Conservation (phyloP, 1,140 invertebrate species). For the Apis dorsata region DNA sequence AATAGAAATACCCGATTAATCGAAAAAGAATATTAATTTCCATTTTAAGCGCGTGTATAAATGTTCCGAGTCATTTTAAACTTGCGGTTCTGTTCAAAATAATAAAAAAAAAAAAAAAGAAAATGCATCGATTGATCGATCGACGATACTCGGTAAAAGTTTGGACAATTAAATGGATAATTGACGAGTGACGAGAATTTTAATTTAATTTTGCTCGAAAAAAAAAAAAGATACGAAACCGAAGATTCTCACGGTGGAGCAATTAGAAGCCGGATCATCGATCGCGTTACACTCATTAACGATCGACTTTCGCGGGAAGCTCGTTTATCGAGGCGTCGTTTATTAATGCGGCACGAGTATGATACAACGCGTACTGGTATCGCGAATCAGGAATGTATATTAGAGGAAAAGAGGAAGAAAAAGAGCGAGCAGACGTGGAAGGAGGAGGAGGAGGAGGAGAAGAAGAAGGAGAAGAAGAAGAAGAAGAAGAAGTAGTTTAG, state of each 20-base stretch:
- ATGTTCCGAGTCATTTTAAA: no score
- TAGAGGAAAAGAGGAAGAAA: slow-evolving; percentile 5
- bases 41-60: no score
- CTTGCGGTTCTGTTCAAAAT: no score
- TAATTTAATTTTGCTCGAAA: no score
- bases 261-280: slow-evolving; percentile 6
- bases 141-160: neutral
- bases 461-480: neutral
- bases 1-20: neutral
- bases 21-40: no score
- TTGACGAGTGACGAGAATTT: neutral
- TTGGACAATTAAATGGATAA: neutral
- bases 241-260: slow-evolving; percentile 13
- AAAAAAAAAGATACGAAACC: neutral
- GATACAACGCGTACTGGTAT: slow-evolving; percentile 29
- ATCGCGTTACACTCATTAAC: slow-evolving; percentile 21
- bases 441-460: neutral
- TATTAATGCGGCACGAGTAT: slow-evolving; percentile 10
- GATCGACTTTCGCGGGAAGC: slow-evolving; percentile 20
- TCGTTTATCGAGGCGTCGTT: slow-evolving; percentile 17
- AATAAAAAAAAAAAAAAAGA: no score
- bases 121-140: no score
- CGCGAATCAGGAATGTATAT: slow-evolving; percentile 44
- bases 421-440: neutral
- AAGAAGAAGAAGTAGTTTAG: neutral